A percentile compares a stretch with the other conserved stretches of the same genome.
Conservation (phyloP, 2,888 invertebrate species). For the Melipona beecheii region DNA sequence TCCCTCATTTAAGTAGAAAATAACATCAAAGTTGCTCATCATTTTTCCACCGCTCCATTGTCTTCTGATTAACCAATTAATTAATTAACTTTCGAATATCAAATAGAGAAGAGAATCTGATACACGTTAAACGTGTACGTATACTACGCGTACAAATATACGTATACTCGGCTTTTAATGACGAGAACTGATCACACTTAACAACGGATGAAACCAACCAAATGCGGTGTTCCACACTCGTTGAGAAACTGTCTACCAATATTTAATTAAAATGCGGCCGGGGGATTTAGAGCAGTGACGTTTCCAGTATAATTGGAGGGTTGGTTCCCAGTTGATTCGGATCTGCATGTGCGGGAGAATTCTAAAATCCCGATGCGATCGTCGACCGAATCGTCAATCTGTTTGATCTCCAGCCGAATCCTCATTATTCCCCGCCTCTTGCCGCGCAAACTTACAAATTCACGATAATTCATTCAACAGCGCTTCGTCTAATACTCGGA, state of each 20-base stretch:
- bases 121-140: neutral
- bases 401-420: conserved; percentile 18
- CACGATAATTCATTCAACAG: too few species aligned
- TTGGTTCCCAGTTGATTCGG: conserved; percentile 18
- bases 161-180: neutral
- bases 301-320: conserved; percentile 17
- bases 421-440: neutral
- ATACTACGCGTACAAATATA: neutral
- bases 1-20: neutral
- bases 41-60: neutral
- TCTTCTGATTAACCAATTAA: neutral
- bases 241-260: conserved; percentile 11
- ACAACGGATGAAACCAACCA: neutral
- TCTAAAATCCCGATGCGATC: conserved; percentile 19
- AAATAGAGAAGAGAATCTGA: too few species aligned
- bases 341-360: conserved; percentile 25
- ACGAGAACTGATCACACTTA: neutral
- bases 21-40: neutral
- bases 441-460: neutral
- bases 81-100: neutral
- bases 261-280: conserved; percentile 32
- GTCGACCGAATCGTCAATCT: conserved; percentile 15
- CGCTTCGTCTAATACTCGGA: too few species aligned
- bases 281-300: conserved; percentile 15
- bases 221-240: neutral